phyloP scores from a whole-genome alignment of 1,140 invertebrate genomes.

The Drosophila elegans region DNA sequence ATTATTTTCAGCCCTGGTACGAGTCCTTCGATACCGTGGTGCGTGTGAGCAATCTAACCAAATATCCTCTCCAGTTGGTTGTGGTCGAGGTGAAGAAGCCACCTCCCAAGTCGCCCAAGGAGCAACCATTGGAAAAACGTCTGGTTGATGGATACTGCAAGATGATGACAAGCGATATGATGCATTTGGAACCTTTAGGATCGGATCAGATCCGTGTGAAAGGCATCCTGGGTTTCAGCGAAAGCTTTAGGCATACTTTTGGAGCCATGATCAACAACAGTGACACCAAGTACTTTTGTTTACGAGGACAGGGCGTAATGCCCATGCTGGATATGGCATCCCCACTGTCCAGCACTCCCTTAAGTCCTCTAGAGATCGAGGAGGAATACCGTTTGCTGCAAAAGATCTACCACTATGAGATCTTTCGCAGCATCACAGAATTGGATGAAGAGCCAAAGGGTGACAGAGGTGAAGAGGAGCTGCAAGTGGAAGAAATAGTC shows the following conservation, averaged over 20 bases:
- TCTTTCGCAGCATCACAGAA: conserved; percentile 71
- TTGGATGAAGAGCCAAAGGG: conserved; percentile 30
- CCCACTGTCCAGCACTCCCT: not conserved
- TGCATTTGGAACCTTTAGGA: conserved; percentile 35
- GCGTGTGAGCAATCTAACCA: conserved; percentile 56
- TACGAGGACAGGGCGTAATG: conserved; percentile 71
- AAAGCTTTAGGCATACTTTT: conserved; percentile 56
- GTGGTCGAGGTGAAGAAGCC: conserved; percentile 14
- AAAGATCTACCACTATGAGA: conserved; percentile 71
- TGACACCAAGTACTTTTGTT: conserved; percentile 41
- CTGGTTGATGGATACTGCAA: conserved; percentile 55
- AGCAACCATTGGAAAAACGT: conserved; percentile 1
- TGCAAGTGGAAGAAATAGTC: conserved; percentile 4
- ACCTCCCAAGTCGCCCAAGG: not conserved
- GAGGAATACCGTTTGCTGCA: conserved; percentile 66
- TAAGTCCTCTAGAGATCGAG: conserved; percentile 31
- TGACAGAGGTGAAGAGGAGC: conserved; percentile 25
- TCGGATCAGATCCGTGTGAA: conserved; percentile 35
- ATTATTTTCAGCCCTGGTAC: conserved; percentile 70
- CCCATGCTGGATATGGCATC: conserved; percentile 60
- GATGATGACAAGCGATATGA: conserved; percentile 28
- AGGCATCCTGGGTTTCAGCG: conserved; percentile 67
- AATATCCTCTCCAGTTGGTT: conserved; percentile 46
- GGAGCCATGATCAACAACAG: conserved; percentile 57
- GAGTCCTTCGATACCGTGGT: conserved; percentile 46